These are phyloP conservation scores for Scortum barcoo DNA, from an alignment of 2,113 vertebrate genomes.

Conservation along the genomic window DNA sequence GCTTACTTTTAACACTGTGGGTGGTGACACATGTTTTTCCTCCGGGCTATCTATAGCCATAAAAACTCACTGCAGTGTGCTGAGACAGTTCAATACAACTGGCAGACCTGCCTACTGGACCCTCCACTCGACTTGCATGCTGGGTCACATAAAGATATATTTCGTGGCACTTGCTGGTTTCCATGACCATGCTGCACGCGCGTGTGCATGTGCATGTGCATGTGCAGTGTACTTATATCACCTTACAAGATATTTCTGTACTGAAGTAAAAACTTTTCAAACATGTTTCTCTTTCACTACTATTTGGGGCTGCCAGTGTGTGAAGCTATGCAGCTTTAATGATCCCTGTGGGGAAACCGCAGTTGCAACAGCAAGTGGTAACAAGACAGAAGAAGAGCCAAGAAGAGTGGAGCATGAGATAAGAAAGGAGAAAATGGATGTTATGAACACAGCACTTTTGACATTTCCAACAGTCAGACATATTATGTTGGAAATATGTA, in stretches of 20 bases:
- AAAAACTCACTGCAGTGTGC: conserved; percentile 6
- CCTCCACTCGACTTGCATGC: not conserved
- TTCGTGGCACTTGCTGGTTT: not conserved
- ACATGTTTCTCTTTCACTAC: conserved; percentile 41
- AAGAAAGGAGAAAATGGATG: conserved; percentile 58
- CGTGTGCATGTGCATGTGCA: too few relatives aligned
- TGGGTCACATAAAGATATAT: conserved; percentile 20
- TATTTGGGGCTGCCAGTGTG: conserved; percentile 54
- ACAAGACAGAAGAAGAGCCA: conserved; percentile 48
- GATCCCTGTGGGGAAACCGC: conserved; percentile 65
- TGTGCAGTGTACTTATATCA: conserved; percentile 23
- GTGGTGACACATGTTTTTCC: conserved; percentile 33
- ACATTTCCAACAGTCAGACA: conserved; percentile 44
- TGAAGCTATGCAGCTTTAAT: conserved; percentile 68
- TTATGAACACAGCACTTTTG: conserved; percentile 61
- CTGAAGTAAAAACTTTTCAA: conserved; percentile 44
- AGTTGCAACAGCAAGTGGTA: conserved; percentile 53
- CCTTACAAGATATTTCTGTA: conserved; percentile 33
- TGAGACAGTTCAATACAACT: not conserved
- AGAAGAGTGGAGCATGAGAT: conserved; percentile 47
- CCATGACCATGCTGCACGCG: conserved; percentile 5
- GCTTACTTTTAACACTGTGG: conserved; percentile 41
- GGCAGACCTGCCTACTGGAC: conserved; percentile 16
- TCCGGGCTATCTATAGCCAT: not conserved
- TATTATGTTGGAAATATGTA: conserved; percentile 56